A percentile compares a stretch with the other conserved stretches of the same genome.
These are phyloP conservation scores for Coremacera marginata DNA, from an alignment of 2,888 invertebrate genomes.

Conservation along the genomic window DNA sequence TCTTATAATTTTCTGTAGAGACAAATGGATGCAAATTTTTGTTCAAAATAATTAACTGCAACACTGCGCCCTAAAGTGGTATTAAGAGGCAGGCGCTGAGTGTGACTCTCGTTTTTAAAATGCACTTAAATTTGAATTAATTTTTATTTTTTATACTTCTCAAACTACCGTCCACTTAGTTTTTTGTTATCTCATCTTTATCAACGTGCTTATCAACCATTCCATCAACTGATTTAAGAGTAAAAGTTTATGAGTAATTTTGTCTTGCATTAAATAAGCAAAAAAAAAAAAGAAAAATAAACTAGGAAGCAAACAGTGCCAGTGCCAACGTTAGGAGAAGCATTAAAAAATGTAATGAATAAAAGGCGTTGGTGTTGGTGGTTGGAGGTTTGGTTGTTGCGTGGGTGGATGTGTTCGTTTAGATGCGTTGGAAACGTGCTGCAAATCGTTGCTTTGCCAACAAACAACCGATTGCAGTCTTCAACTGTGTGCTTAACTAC, in stretches of 20 bases:
- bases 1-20: too few species aligned
- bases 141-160: background rate
- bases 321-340: background rate
- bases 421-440: background rate
- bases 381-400: background rate
- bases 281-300: constrained; percentile 15
- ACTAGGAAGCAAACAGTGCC: background rate
- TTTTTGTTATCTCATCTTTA: constrained; percentile 20
- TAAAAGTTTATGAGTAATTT: constrained; percentile 38
- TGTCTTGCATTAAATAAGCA: constrained; percentile 19
- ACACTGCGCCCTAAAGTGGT: background rate
- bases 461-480: background rate
- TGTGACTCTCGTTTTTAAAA: constrained; percentile 10
- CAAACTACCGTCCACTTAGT: background rate
- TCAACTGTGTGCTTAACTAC: background rate
- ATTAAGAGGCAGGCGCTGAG: background rate
- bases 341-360: constrained; percentile 27
- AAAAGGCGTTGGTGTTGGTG: background rate
- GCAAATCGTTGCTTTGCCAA: constrained; percentile 21
- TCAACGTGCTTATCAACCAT: constrained; percentile 16
- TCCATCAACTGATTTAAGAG: constrained; percentile 34
- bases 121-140: constrained; percentile 11
- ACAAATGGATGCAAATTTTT: background rate
- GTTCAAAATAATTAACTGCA: background rate
- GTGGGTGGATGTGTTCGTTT: background rate